Evolutionary conservation across 35 echinoderm and acorn worm species (phyloP).

Genomic region (Strongylocentrotus purpuratus): DNA sequence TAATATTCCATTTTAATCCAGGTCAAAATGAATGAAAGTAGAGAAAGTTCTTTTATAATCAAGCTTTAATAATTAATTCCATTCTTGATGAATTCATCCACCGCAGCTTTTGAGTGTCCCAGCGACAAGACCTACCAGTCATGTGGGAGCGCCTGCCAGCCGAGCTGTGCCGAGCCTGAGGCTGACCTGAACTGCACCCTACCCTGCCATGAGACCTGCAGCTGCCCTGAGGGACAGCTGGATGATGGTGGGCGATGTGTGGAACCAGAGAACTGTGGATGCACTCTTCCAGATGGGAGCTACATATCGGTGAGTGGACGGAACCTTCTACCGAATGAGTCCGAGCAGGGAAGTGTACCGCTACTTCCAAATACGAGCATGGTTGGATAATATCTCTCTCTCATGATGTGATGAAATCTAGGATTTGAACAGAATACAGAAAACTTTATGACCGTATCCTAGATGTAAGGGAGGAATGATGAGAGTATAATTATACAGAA

Average conservation of each 20-base stretch:
- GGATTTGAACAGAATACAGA: too few relatives aligned
- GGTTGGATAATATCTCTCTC: too few relatives aligned
- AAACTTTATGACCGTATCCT: too few relatives aligned
- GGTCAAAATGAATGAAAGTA: too few relatives aligned
- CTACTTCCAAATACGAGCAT: neutral
- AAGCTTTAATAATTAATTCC: neutral
- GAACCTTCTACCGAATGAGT: neutral
- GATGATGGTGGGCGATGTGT: conserved; percentile 76
- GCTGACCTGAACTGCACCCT: conserved; percentile 28
- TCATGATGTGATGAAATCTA: too few relatives aligned
- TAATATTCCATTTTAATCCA: too few relatives aligned
- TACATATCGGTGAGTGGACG: conserved; percentile 58
- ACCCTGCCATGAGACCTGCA: conserved; percentile 78
- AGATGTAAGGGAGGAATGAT: too few relatives aligned
- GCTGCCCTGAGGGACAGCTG: conserved; percentile 66
- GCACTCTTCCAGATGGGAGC: conserved; percentile 45
- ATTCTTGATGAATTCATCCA: neutral
- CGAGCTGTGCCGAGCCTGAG: conserved; percentile 60
- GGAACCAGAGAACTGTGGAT: conserved; percentile 71
- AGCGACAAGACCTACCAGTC: conserved; percentile 56
- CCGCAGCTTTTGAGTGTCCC: conserved; percentile 65
- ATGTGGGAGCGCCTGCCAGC: conserved; percentile 79
- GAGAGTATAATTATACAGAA: too few relatives aligned
- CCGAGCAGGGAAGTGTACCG: too few relatives aligned
- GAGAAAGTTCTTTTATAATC: too few relatives aligned